A percentile compares a stretch with the other conserved stretches of the same genome.
phyloP scores from a whole-genome alignment of 1,140 invertebrate species.

The Pinna nobilis region DNA sequence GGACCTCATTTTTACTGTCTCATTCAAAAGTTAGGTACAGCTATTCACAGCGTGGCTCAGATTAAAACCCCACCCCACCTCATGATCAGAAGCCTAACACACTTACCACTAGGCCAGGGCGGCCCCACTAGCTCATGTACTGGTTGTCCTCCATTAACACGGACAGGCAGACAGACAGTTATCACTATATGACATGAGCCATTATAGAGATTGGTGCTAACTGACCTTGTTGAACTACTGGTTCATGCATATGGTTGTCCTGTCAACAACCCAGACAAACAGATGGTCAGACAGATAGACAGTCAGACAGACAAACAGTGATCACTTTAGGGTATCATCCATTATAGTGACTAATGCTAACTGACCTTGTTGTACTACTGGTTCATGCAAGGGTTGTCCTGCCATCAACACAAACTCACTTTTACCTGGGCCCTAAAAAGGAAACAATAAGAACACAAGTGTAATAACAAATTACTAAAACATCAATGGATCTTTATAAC shows the following conservation, averaged over 20 bases:
- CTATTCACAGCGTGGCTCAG: too few relatives aligned
- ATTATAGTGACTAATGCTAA: background rate
- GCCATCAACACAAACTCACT: slow-evolving; percentile 71
- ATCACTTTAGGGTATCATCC: background rate
- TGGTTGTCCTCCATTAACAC: slow-evolving; percentile 68
- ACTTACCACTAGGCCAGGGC: slow-evolving; percentile 68
- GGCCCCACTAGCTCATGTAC: slow-evolving; percentile 20
- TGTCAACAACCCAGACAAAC: slow-evolving; percentile 53
- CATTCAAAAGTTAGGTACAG: too few relatives aligned
- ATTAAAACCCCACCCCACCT: too few relatives aligned
- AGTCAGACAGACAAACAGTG: background rate
- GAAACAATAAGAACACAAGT: too few relatives aligned
- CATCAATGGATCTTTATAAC: too few relatives aligned
- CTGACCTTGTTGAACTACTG: slow-evolving; percentile 73
- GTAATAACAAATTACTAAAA: too few relatives aligned
- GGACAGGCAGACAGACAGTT: background rate
- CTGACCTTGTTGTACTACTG: slow-evolving; percentile 73
- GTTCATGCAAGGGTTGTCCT: slow-evolving; percentile 74
- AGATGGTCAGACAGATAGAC: background rate
- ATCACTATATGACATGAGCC: background rate
- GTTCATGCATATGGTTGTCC: slow-evolving; percentile 75
- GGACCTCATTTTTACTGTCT: too few relatives aligned
- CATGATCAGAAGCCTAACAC: too few relatives aligned
- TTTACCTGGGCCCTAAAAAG: slow-evolving; percentile 46
- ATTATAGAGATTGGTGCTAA: background rate